Percentiles rank a stretch among this genome's conserved stretches.
Conservation (phyloP, 2,888 invertebrate genomes). For the Platycheirus albimanus region DNA sequence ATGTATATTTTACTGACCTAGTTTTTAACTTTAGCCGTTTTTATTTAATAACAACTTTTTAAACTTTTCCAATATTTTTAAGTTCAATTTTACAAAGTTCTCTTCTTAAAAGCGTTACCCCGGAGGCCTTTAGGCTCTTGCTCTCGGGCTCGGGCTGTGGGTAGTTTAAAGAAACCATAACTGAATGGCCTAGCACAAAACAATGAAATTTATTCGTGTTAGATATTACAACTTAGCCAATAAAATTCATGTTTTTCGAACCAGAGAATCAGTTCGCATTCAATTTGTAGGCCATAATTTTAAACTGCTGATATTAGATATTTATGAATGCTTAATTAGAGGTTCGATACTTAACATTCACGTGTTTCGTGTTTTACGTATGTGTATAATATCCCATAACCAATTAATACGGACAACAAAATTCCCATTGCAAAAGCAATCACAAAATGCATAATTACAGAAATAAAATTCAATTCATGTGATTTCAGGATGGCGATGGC, state of each 20-base stretch:
- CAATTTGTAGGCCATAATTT: conserved; percentile 34
- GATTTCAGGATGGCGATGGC: too few relatives aligned
- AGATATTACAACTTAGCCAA: not conserved
- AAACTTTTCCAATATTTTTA: conserved; percentile 17
- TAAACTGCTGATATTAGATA: conserved; percentile 37
- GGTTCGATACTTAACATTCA: conserved; percentile 30
- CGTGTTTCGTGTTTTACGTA: too few relatives aligned
- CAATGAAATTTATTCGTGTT: not conserved
- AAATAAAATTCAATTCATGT: conserved; percentile 58
- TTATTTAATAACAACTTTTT: conserved; percentile 30
- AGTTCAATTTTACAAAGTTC: conserved; percentile 15
- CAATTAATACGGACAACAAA: conserved; percentile 39
- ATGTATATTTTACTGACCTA: conserved; percentile 32
- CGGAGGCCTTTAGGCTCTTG: too few relatives aligned
- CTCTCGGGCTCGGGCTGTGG: too few relatives aligned
- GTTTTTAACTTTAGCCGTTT: not conserved
- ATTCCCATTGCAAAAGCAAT: conserved; percentile 40
- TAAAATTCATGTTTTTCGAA: conserved; percentile 1
- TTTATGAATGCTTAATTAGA: conserved; percentile 45
- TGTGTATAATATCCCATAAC: conserved; percentile 24
- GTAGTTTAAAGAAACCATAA: not conserved
- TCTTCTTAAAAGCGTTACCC: too few relatives aligned
- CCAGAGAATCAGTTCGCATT: conserved; percentile 1
- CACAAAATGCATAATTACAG: conserved; percentile 55
- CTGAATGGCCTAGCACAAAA: not conserved